phyloP scores from a whole-genome alignment of 2,797 vertebrate species.

The Staurois parvus region DNA sequence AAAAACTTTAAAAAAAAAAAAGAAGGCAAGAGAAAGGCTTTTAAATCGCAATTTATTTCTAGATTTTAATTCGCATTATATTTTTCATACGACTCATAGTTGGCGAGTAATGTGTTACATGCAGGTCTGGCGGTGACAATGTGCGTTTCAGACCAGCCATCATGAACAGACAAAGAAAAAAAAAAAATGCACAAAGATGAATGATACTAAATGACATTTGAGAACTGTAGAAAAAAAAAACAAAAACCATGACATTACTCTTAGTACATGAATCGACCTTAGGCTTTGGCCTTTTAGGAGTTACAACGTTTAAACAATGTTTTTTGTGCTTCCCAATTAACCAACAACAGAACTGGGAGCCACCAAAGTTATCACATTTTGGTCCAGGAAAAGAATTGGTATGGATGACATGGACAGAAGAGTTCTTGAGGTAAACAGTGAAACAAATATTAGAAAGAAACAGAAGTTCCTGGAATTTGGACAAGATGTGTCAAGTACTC shows the following conservation, averaged over 20 bases:
- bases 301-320: slow-evolving; percentile 65
- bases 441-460: neutral
- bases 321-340: slow-evolving; percentile 66
- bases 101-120: slow-evolving; percentile 78
- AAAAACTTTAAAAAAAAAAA: too few species aligned
- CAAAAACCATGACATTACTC: slow-evolving; percentile 72
- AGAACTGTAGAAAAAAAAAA: slow-evolving; percentile 47
- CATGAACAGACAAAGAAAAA: slow-evolving; percentile 58
- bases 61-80: slow-evolving; percentile 73
- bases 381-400: slow-evolving; percentile 68
- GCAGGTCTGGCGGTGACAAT: slow-evolving; percentile 81
- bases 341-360: slow-evolving; percentile 71
- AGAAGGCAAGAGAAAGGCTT: slow-evolving; percentile 63
- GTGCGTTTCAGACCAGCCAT: slow-evolving; percentile 83
- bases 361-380: slow-evolving; percentile 70
- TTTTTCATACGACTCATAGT: slow-evolving; percentile 65
- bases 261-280: slow-evolving; percentile 71
- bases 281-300: slow-evolving; percentile 75
- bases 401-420: neutral
- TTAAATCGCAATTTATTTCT: slow-evolving; percentile 81
- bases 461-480: slow-evolving; percentile 73
- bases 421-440: slow-evolving; percentile 42
- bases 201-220: slow-evolving; percentile 5
- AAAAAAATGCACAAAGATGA: neutral
- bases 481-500: slow-evolving; percentile 75